Conservation (phyloP, 2,113 vertebrate species). For the Hoplias malabaricus region DNA sequence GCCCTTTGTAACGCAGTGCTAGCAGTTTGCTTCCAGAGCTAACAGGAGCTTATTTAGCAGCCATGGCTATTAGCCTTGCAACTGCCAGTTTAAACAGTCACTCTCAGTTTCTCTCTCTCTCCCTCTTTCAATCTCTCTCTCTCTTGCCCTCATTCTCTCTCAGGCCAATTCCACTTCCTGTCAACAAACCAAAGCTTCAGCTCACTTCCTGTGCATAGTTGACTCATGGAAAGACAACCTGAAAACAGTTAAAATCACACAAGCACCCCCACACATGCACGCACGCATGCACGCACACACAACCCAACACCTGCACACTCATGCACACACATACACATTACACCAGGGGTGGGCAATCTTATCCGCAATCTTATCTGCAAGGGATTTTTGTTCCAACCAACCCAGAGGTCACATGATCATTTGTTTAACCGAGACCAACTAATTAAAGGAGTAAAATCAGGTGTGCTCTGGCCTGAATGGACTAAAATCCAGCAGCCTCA, state of each 20-base stretch:
- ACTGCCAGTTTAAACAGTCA: constrained; percentile 36
- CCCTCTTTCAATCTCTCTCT: not conserved
- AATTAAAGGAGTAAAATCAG: too few relatives aligned
- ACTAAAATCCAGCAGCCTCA: too few relatives aligned
- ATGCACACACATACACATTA: not conserved
- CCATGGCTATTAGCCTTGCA: constrained; percentile 6
- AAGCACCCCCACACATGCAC: constrained; percentile 9
- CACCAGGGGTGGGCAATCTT: too few relatives aligned
- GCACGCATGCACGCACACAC: constrained; percentile 3
- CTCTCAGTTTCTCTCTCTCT: not conserved
- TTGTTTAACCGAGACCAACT: too few relatives aligned
- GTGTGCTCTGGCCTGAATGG: too few relatives aligned
- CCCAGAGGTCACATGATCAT: too few relatives aligned
- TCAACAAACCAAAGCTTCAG: constrained; percentile 32
- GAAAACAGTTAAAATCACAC: constrained; percentile 12
- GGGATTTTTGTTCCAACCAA: too few relatives aligned
- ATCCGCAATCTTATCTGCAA: too few relatives aligned
- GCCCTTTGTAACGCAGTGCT: not conserved
- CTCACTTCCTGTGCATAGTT: constrained; percentile 47
- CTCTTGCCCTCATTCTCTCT: constrained; percentile 24
- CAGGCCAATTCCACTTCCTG: constrained; percentile 53
- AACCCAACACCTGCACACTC: not conserved
- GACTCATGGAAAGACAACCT: constrained; percentile 25
- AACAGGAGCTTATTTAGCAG: constrained; percentile 20
- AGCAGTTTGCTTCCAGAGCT: not conserved